Evolutionary conservation across 2,797 vertebrate genomes (phyloP).

Genomic region (Sebastes hubbsi): DNA sequence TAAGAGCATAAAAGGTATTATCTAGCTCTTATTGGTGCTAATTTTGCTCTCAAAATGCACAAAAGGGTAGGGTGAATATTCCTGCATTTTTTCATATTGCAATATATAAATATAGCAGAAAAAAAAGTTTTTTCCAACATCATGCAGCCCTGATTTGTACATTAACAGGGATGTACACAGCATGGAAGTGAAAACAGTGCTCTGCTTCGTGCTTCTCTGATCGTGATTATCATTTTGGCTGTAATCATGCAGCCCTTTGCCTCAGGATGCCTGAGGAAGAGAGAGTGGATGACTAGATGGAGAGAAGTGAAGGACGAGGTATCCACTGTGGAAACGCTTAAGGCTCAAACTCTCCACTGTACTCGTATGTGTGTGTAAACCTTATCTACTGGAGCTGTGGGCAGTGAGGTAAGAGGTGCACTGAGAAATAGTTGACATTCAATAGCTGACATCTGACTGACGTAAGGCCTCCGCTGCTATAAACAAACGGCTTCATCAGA

Average conservation of each 20-base stretch:
- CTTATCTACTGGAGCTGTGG: constrained; percentile 11
- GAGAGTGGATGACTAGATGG: constrained; percentile 18
- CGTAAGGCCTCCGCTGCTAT: constrained; percentile 45
- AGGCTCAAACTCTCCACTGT: constrained; percentile 32
- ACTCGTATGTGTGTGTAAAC: constrained; percentile 16
- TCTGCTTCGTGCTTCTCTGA: too few relatives aligned
- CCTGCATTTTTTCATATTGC: too few relatives aligned
- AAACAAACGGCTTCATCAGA: constrained; percentile 54
- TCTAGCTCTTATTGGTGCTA: too few relatives aligned
- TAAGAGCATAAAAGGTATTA: too few relatives aligned
- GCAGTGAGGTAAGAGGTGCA: constrained; percentile 55
- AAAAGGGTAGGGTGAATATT: too few relatives aligned
- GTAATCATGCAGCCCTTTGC: neutral
- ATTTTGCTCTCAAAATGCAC: too few relatives aligned
- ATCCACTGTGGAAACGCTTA: constrained; percentile 19
- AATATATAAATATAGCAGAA: too few relatives aligned
- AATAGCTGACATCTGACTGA: constrained; percentile 69
- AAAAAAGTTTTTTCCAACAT: too few relatives aligned
- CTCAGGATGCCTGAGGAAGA: neutral
- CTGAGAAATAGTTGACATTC: constrained; percentile 54
- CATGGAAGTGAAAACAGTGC: too few relatives aligned
- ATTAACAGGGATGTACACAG: too few relatives aligned
- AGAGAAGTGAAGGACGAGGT: constrained; percentile 21
- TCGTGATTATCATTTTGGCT: too few relatives aligned
- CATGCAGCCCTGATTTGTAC: too few relatives aligned